These are phyloP conservation scores for Notamacropus eugenii DNA, from an alignment of 2,797 vertebrate species.

Conservation along the genomic window DNA sequence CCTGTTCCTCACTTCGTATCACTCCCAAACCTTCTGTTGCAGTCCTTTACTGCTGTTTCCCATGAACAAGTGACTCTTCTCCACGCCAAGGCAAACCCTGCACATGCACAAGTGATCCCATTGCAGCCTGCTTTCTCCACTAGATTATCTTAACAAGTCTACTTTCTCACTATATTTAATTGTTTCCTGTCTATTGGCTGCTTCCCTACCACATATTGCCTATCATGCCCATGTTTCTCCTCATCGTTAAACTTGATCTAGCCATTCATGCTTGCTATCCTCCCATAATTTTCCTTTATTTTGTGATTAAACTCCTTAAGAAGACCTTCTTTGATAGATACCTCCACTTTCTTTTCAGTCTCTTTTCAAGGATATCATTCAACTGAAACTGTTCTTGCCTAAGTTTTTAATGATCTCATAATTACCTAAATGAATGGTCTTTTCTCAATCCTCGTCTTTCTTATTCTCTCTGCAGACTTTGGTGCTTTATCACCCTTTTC, in stretches of 20 bases:
- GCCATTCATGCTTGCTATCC: neutral
- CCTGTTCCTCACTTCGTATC: neutral
- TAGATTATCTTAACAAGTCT: neutral
- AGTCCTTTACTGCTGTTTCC: neutral
- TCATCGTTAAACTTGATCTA: neutral
- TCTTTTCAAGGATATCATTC: neutral
- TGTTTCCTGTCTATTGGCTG: neutral
- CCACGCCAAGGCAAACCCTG: neutral
- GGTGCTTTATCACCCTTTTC: neutral
- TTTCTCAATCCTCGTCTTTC: neutral
- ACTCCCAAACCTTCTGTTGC: neutral
- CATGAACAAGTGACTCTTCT: neutral
- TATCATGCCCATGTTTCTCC: neutral
- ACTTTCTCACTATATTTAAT: neutral
- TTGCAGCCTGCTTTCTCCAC: neutral
- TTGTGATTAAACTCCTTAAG: neutral
- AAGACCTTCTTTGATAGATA: neutral
- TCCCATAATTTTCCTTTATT: neutral
- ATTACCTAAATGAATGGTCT: neutral
- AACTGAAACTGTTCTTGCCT: neutral
- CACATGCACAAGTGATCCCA: neutral
- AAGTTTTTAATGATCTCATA: neutral
- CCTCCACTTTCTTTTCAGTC: neutral
- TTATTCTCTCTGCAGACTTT: neutral
- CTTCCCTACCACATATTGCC: neutral